Base-by-base conservation (phyloP, 1,140 invertebrate species). In the Druon quercuslanigerum region DNA sequence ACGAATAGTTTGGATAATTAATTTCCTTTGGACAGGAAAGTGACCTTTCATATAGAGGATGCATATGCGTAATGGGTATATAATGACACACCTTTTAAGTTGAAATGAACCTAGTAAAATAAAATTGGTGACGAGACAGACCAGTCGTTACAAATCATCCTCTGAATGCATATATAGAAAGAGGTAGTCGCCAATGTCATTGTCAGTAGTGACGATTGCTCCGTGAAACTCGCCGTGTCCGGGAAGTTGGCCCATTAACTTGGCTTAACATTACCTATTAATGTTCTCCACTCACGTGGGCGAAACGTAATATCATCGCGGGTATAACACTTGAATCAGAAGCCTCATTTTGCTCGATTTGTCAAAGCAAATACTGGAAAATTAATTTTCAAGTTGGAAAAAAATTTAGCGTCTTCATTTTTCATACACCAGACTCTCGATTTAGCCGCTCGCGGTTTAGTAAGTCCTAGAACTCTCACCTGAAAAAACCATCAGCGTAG, bases 141-240 rank as follows among this genome's bases (percentile, higher is more conserved):
- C 60, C 13, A 25, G 13, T 40, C 25, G 20, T 66, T 16, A 20
- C 25, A 66, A 66, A 66, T 66, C 40, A 33, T 25, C 14, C 60
- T 40, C 40, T 66, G n/a, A 66, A 66, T 66, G n/a, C 9, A 33
- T 66, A 33, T 66, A 25, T n/a, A 40, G 60, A 16, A 17, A 40
- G 52, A 54, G 52, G 60, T 66, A 46, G 57, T 66, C 40, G 60
- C 40, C 60, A 66, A 66, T 66, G 60, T 66, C 60, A 66, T 66
- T 66, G 60, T 66, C 60, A 66, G 20, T 66, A 33, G 60, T 66
- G 60, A 66, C 33, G 60, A 66, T 66, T 66, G 60, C 60, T 66
- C 60, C 25, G 14, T 66, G 60, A 66, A 66, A 66, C 60, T 66
- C 60, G 60, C 60, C 6, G 40, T 66, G 60, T 66, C 60, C 60